A percentile compares a stretch with the other conserved stretches of the same genome.
phyloP scores from a whole-genome alignment of 2,888 invertebrate genomes.

The Bombylius major region DNA sequence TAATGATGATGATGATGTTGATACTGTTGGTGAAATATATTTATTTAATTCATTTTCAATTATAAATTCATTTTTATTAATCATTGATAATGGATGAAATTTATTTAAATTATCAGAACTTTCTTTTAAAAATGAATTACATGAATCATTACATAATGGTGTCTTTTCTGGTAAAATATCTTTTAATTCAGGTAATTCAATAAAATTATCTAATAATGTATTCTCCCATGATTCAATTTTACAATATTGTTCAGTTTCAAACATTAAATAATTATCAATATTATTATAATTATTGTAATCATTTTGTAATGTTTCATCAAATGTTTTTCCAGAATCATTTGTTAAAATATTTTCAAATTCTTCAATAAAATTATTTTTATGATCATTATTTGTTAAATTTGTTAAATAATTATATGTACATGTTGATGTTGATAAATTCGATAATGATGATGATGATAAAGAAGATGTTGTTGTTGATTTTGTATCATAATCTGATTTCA shows the following conservation, averaged over 20 bases:
- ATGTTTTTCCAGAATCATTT: conserved; percentile 9
- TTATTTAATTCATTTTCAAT: neutral
- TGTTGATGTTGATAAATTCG: neutral
- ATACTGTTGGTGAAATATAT: neutral
- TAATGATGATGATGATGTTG: conserved; percentile 8
- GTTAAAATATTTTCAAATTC: conserved; percentile 4
- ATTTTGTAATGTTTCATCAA: conserved; percentile 7
- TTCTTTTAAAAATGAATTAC: conserved; percentile 40
- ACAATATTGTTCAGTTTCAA: neutral
- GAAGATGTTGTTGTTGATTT: neutral
- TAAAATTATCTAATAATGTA: conserved; percentile 29
- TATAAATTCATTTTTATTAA: neutral
- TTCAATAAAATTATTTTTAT: neutral
- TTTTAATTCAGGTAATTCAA: conserved; percentile 29
- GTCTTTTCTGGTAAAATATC: conserved; percentile 41
- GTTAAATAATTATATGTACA: neutral
- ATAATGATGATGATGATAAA: neutral
- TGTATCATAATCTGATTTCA: neutral
- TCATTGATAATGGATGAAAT: conserved; percentile 8
- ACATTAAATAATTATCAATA: conserved; percentile 8
- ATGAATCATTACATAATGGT: conserved; percentile 43
- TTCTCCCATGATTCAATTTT: conserved; percentile 24
- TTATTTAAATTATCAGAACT: conserved; percentile 32
- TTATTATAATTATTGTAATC: conserved; percentile 7
- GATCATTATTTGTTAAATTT: neutral